These are phyloP conservation scores for Aspiorhynchus laticeps DNA, from an alignment of 2,113 vertebrate species.

Conservation along the genomic window DNA sequence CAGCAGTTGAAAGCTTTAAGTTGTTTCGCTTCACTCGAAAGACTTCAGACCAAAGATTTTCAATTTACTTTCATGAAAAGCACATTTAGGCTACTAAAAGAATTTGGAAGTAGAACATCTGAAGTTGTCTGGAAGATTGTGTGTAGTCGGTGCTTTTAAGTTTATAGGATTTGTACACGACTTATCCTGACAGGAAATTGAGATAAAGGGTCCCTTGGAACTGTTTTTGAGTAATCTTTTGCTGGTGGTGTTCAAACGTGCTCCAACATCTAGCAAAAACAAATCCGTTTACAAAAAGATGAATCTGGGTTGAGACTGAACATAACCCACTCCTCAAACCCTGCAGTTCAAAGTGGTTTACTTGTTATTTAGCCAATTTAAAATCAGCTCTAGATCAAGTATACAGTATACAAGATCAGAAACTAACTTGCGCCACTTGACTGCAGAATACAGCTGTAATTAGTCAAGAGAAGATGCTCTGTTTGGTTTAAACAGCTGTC, in stretches of 20 bases:
- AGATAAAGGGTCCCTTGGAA: background rate
- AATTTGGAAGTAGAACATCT: background rate
- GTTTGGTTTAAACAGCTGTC: conserved; percentile 46
- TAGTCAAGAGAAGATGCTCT: background rate
- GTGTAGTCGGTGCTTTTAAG: background rate
- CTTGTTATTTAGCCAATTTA: background rate
- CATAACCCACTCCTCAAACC: no score
- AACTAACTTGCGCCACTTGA: background rate
- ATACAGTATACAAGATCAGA: background rate
- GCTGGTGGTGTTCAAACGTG: background rate
- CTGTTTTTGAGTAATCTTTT: background rate
- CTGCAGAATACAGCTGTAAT: background rate
- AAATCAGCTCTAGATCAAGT: background rate
- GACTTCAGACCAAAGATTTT: background rate
- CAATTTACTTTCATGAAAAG: background rate
- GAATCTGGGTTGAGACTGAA: background rate
- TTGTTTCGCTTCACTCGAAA: background rate
- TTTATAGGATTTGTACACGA: background rate
- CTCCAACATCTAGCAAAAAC: no score
- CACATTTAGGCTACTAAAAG: background rate
- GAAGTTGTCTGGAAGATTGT: background rate
- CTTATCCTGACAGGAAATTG: background rate
- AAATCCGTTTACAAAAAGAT: background rate
- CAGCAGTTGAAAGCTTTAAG: background rate
- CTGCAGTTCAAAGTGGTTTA: no score